Base-by-base conservation (phyloP, 2,797 vertebrate genomes). In the Poecilia picta region DNA sequence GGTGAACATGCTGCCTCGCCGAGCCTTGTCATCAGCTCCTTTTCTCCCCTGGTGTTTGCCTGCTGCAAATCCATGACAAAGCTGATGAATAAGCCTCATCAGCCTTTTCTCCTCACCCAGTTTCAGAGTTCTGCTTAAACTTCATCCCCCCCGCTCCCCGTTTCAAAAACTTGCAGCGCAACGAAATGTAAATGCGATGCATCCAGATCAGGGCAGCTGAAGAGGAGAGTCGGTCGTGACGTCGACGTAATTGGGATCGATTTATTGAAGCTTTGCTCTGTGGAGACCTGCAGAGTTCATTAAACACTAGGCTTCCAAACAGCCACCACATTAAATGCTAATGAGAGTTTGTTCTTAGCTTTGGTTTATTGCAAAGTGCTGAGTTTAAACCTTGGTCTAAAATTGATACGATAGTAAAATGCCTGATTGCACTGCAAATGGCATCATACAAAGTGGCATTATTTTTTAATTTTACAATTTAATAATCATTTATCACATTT, bases 81-180 rank as follows among this genome's bases (percentile, higher is more conserved):
- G 91, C 87, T 88, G 84, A 81, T 87, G 90, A 94, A 90, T 88
- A 87, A 88, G 87, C 91, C 89, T 89, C 83, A 89, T 92, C 93
- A 93, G 91, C 89, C 88, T 83, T 90, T 92, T 87, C 81, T 86
- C 78, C 78, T 84, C 75, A 75, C 70, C 84, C 73, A 79, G 0
- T 88, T 85, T 84, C 73, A 71, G 71, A 86, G 71, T 82, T 91
- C 80, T 85, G 20, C 83, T 89, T 78, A 74, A 88, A 90, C 81
- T 82, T 84, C 57, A 70, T 4, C 8, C 23, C 51, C 23, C 41
- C 41, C 8, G 41, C 8, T 8, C 41, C 8, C 51, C 68, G 31
- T 79, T 80, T 64, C 1, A 0, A 71, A 72, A 81, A 74, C 55
- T 82, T 4, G 20, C 78, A 81, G 68, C 11, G 28, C 28, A 64